Evolutionary conservation across 2,797 vertebrate species (phyloP).

Genomic region (Enteromius treurensis): DNA sequence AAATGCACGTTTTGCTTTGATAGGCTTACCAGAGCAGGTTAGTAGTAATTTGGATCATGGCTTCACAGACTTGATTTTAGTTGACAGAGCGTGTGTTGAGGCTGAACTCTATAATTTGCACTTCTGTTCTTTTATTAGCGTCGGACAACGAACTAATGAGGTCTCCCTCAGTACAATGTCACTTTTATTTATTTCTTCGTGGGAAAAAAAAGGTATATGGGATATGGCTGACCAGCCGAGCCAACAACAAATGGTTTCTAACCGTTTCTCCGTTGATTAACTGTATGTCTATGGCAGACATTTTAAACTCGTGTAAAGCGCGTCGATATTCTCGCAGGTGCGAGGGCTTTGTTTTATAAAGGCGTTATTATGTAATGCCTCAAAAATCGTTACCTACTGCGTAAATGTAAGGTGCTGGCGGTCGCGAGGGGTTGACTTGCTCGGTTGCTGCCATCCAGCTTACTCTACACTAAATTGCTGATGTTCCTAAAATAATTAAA

Average conservation of each 20-base stretch:
- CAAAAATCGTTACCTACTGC: background rate
- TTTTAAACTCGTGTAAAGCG: background rate
- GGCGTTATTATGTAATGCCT: background rate
- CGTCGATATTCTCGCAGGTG: background rate
- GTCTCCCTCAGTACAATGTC: conserved; percentile 86
- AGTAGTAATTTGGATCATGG: conserved; percentile 81
- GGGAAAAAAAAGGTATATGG: conserved; percentile 68
- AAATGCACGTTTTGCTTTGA: conserved; percentile 41
- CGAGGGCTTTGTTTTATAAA: background rate
- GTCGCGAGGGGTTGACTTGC: background rate
- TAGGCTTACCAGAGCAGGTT: conserved; percentile 65
- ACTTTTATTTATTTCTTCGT: conserved; percentile 88
- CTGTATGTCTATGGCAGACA: background rate
- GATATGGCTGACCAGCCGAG: conserved; percentile 55
- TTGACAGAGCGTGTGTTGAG: conserved; percentile 88
- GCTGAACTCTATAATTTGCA: conserved; percentile 87
- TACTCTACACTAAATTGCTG: background rate
- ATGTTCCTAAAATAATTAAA: background rate
- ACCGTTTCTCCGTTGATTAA: conserved; percentile 26
- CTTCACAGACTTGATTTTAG: conserved; percentile 81
- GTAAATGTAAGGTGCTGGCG: conserved; percentile 14
- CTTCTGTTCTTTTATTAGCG: conserved; percentile 90
- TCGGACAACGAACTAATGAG: conserved; percentile 91
- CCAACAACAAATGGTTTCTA: conserved; percentile 24
- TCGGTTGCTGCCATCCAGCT: background rate